Evolutionary conservation across 2,797 vertebrate genomes (phyloP).

Genomic region (Trachurus trachurus): DNA sequence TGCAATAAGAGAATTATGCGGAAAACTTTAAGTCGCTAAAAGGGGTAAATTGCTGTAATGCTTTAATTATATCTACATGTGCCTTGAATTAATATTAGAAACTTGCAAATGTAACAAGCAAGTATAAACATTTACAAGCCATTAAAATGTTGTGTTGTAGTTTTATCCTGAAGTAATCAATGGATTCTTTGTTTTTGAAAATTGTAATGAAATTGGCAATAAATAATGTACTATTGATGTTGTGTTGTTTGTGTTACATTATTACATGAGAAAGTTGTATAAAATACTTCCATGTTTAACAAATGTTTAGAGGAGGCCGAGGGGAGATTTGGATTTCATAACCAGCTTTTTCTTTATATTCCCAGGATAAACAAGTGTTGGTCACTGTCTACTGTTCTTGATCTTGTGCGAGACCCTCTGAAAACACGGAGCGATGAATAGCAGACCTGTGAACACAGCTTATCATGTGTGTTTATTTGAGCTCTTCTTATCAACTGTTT

Average conservation of each 20-base stretch:
- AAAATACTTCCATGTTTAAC: background rate
- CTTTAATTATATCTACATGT: conserved; percentile 13
- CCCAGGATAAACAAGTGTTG: background rate
- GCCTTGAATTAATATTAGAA: conserved; percentile 27
- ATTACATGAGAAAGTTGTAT: background rate
- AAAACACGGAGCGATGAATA: background rate
- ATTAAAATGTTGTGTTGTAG: background rate
- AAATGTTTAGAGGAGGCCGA: background rate
- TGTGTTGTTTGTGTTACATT: conserved; percentile 1
- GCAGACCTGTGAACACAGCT: conserved; percentile 20
- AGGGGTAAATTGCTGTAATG: background rate
- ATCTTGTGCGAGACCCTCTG: background rate
- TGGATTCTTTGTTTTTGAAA: background rate
- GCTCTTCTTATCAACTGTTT: conserved; percentile 32
- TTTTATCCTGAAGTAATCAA: conserved; percentile 5
- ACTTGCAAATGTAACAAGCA: conserved; percentile 26
- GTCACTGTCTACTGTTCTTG: too few relatives aligned
- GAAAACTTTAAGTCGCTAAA: too few relatives aligned
- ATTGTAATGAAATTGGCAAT: background rate
- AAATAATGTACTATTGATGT: conserved; percentile 5
- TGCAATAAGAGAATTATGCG: background rate
- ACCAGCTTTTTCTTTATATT: background rate
- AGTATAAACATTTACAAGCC: background rate
- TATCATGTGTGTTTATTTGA: conserved; percentile 23
- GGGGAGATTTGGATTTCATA: background rate